Conservation (phyloP, 2,888 invertebrate genomes). For the Carterocephalus palaemon region DNA sequence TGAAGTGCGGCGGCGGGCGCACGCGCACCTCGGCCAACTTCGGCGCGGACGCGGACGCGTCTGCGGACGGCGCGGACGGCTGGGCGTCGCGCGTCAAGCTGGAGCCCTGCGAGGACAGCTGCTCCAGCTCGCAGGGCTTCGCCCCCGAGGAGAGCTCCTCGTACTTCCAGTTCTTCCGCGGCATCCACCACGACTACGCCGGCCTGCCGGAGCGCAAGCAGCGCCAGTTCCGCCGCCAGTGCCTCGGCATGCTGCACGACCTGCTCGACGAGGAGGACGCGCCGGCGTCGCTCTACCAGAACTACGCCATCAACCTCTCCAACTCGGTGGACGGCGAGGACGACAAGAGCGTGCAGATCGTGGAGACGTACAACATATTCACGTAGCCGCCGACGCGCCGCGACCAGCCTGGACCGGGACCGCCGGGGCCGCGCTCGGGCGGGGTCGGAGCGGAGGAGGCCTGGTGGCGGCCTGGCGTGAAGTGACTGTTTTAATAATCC, state of each 20-base stretch:
- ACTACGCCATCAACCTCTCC: slow-evolving; percentile 26
- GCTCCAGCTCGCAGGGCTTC: slow-evolving; percentile 46
- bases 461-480: no score
- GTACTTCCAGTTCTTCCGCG: slow-evolving; percentile 69
- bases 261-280: slow-evolving; percentile 58
- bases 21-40: no score
- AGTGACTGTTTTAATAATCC: no score
- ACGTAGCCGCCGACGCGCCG: no score
- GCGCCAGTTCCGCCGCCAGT: slow-evolving; percentile 57
- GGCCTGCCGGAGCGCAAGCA: slow-evolving; percentile 51
- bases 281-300: slow-evolving; percentile 17
- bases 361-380: slow-evolving; percentile 10
- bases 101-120: slow-evolving; percentile 40
- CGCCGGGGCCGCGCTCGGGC: no score
- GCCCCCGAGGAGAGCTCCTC: slow-evolving; percentile 58
- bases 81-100: slow-evolving; percentile 11
- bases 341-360: slow-evolving; percentile 30
- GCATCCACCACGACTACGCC: slow-evolving; percentile 59
- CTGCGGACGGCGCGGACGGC: no score
- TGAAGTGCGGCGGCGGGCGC: slow-evolving; percentile 41
- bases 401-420: no score
- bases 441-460: no score
- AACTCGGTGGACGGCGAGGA: slow-evolving; percentile 32
- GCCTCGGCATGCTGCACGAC: slow-evolving; percentile 54
- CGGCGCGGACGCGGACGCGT: no score